A percentile compares a stretch with the other conserved stretches of the same genome.
These are phyloP conservation scores for Pipistrellus pipistrellus DNA, from an alignment of 2,797 vertebrate species.

Conservation along the genomic window DNA sequence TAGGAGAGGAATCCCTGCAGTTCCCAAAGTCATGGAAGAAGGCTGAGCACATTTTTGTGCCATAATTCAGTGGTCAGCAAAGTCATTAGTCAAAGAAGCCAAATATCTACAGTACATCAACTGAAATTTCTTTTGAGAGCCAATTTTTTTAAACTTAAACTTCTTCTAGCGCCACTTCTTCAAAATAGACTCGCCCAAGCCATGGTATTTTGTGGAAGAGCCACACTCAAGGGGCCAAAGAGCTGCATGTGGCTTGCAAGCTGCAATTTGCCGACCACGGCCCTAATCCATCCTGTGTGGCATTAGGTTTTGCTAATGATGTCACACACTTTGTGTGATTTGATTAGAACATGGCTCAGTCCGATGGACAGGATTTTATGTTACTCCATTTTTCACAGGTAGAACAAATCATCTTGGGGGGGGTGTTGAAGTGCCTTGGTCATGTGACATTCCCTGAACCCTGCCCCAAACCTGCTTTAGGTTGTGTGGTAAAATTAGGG, in stretches of 20 bases:
- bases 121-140: too few species aligned
- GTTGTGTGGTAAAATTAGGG: not conserved
- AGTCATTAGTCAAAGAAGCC: too few species aligned
- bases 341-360: not conserved
- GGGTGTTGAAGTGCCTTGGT: not conserved
- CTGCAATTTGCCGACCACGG: too few species aligned
- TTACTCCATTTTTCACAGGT: not conserved
- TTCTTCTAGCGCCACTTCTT: too few species aligned
- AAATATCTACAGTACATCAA: too few species aligned
- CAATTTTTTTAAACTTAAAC: too few species aligned
- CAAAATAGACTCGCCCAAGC: too few species aligned
- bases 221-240: too few species aligned
- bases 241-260: too few species aligned
- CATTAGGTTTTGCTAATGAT: not conserved
- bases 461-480: not conserved
- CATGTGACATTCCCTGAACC: not conserved
- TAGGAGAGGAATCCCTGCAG: not conserved
- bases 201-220: too few species aligned
- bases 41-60: not conserved
- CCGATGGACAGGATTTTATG: not conserved
- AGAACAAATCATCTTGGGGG: not conserved
- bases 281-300: too few species aligned
- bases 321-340: fast-evolving
- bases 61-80: too few species aligned
- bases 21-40: not conserved